Base-by-base conservation (phyloP, 2,888 invertebrate genomes). In the Galeruca laticollis region DNA sequence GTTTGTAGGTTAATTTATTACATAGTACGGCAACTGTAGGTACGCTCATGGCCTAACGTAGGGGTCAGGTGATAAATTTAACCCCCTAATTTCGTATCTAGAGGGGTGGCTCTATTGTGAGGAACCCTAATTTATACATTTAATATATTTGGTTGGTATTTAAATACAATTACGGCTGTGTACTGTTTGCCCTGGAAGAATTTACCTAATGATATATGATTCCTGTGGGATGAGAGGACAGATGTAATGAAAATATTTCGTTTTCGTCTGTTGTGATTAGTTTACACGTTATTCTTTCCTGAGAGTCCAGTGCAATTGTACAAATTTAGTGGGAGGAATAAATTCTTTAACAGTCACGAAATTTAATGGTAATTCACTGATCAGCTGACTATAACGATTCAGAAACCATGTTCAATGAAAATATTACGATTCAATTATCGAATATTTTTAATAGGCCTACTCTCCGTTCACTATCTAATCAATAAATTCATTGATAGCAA, bases 21-120 rank as follows among this genome's bases (percentile, higher is more conserved):
- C 15, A 47, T 47, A 15, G 18, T 15, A 47, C 47, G 8, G 18
- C 47, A 15, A 47, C 18, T 47, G 15, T n/a, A 57, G 26, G 11
- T 33, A 57, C 68, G 60, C 60, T 56, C 49, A 37, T 71, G 71
- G 47, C 51, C 47, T 47, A 26, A 60, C 72, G 73, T 73, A 75
- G 77, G 79, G 78, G 76, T 76, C 78, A 80, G 81, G 79, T 80
- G 79, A 80, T 79, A 78, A 78, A 80, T 78, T 75, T 73, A 77
- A 72, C 76, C 75, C 75, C 78, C 79, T 79, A 80, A 79, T 81
- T 80, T 80, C 76, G 70, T 35, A 51, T 35, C 71, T 59, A 56
- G 76, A 72, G 74, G 74, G 78, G 75, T 74, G 72, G 68, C 35
- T 49, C 75, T 69, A 78, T 80, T 80, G 79, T 79, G 65, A 76